Evolutionary conservation across 1,140 invertebrate genomes (phyloP).

Genomic region (Leptinotarsa texana): DNA sequence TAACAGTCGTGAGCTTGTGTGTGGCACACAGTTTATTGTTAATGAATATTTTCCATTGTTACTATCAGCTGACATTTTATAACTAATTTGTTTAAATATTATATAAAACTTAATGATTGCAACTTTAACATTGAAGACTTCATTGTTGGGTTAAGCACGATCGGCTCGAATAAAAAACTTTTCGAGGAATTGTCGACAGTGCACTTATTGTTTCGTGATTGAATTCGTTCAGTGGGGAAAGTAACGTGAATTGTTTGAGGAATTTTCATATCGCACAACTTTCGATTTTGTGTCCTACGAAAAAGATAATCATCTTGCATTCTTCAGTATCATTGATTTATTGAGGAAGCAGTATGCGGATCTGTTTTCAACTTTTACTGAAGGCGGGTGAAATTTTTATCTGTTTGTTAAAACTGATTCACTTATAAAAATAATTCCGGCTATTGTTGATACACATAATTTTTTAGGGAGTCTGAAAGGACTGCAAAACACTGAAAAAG

Average conservation of each 20-base stretch:
- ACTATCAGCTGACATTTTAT: conserved; percentile 25
- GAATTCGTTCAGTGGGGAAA: conserved; percentile 9
- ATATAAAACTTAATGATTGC: conserved; percentile 23
- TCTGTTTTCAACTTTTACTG: too few species aligned
- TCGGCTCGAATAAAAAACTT: conserved; percentile 16
- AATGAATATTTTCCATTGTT: conserved; percentile 29
- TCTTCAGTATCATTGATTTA: too few species aligned
- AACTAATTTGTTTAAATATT: conserved; percentile 28
- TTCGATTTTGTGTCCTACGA: background rate
- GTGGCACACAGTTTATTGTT: conserved; percentile 21
- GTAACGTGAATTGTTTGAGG: conserved; percentile 10
- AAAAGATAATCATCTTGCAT: too few species aligned
- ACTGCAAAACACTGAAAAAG: too few species aligned
- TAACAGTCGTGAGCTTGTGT: conserved; percentile 25
- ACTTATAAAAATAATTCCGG: too few species aligned
- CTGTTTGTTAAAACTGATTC: too few species aligned
- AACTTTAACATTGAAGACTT: conserved; percentile 20
- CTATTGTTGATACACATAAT: too few species aligned
- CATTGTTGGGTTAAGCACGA: conserved; percentile 8
- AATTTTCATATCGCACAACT: conserved; percentile 6
- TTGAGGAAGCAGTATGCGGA: too few species aligned
- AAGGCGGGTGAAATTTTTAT: too few species aligned
- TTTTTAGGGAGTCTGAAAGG: too few species aligned
- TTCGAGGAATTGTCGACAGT: conserved; percentile 14
- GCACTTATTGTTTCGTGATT: conserved; percentile 9